Evolutionary conservation across 2,888 invertebrate species (phyloP), one percentile per base, ranked within the genome.

Genomic region (Nemapogon koenigi): DNA sequence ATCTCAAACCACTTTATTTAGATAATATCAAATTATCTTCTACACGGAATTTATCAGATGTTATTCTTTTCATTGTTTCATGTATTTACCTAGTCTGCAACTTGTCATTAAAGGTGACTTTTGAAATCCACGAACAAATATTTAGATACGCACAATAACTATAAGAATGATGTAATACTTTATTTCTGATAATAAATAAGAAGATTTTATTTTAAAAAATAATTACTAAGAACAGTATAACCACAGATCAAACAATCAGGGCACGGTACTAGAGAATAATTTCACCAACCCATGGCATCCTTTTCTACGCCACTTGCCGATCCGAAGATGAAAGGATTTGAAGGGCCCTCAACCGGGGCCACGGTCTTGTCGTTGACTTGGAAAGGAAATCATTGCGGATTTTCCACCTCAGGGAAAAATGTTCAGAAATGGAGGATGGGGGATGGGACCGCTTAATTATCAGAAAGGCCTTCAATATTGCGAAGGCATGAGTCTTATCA

Each of bases 391-490:
- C 55, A 52, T 59, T 48, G 52, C 45, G 47, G 33, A 33, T 33
- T 33, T 32, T 33, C 33, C 16, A 16, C 13, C 19, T 33, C 33
- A 31, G 54, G 58, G 59, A 66, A 66, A 68, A 69, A 64, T 64
- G 60, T 59, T 56, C 53, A 49, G 54, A 54, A 58, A 56, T 10
- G 25, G 10, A 43, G 35, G 11, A 6, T 18, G 49, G 25, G 39
- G 46, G 50, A 53, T 48, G 47, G 49, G 46, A 42, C 42, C 58
- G 52, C 57, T 65, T 69, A 69, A 70, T 69, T 71, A 73, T 72
- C 69, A 69, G 41, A 65, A 69, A 68, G 69, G 68, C 64, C 70
- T 68, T 64, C 68, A 71, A 73, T 72, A 73, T 67, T 65, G 64
- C 67, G 63, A 62, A 62, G 66, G 61, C 63, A 62, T 55, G 57